Base-by-base conservation (phyloP, 2,797 vertebrate genomes). In the Sebastes iracundus region DNA sequence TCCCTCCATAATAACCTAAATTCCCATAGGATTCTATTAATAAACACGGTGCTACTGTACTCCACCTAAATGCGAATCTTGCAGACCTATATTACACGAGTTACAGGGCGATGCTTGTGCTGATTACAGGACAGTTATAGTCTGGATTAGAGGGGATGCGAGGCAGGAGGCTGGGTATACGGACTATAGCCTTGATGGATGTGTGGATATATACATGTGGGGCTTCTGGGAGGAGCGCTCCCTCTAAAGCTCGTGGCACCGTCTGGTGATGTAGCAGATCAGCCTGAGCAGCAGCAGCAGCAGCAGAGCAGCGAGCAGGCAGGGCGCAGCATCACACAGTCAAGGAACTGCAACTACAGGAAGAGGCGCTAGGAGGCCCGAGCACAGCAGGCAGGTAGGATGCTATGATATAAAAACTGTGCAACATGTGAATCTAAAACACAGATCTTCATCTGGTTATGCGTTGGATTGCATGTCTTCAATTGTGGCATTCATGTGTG, bases 181-280 rank as follows among this genome's bases (percentile, higher is more conserved):
- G n/a, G 69, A 18, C 42, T 46, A 46, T 7, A 79, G 66, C 79
- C 69, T 82, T 87, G 79, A 77, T 82, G 72, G 46, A 59, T 76
- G 25, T 70, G 64, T 71, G 80, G 22, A 78, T 25, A 78, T 25
- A n/a, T 20, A 49, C 18, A 59, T 77, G 65, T 30, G 80, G 72
- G 49, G 68, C 85, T 66, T 53, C 69, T 64, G 92, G 94, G 94
- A 93, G 95, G 94, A 94, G 94, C 93, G 82, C 90, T 64, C 72
- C 75, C 82, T 88, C 64, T 75, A 81, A 88, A 86, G 63, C 83
- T 32, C 89, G 87, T 72, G 73, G 79, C 86, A 13, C 68, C 25
- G 87, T 78, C 72, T 74, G 32, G 73, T 72, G 59, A 59, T 80
- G 89, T 59, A 87, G 32, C 91, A 93, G 91, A 84, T 28, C 75